Conservation (phyloP, 2,113 vertebrate species). For the Pelusios castaneus region DNA sequence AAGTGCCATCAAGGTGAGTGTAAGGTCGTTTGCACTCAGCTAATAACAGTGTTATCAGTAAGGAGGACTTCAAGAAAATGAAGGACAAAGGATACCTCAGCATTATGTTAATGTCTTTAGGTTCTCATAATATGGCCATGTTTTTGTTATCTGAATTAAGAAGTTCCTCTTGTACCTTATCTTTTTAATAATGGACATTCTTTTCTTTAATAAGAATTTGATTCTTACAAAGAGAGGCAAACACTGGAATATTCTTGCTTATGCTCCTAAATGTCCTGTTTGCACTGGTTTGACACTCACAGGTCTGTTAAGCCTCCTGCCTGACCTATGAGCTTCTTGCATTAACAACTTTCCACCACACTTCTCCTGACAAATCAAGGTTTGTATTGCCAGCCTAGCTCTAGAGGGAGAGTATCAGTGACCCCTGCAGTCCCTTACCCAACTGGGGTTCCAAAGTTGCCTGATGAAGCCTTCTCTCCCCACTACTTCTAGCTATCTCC, state of each 20-base stretch:
- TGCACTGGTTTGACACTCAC: neutral
- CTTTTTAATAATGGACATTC: neutral
- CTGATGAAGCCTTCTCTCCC: neutral
- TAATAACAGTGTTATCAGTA: neutral
- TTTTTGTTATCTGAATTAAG: neutral
- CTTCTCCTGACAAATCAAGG: neutral
- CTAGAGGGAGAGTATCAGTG: fast-evolving
- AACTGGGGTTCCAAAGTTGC: neutral
- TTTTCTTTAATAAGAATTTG: neutral
- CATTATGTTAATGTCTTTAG: neutral
- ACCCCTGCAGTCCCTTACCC: neutral
- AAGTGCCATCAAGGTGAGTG: neutral
- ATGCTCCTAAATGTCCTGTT: neutral
- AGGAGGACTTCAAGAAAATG: neutral
- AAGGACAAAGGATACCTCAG: neutral
- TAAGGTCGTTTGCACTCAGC: neutral
- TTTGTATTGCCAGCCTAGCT: neutral
- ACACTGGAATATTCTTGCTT: neutral
- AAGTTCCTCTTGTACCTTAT: neutral
- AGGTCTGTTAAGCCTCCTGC: neutral
- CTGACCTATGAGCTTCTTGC: neutral
- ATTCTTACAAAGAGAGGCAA: neutral
- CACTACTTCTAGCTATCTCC: neutral
- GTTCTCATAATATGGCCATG: neutral
- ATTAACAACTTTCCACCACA: neutral